phyloP scores from a whole-genome alignment of 1,140 invertebrate species.

The Zaprionus lachaisei region DNA sequence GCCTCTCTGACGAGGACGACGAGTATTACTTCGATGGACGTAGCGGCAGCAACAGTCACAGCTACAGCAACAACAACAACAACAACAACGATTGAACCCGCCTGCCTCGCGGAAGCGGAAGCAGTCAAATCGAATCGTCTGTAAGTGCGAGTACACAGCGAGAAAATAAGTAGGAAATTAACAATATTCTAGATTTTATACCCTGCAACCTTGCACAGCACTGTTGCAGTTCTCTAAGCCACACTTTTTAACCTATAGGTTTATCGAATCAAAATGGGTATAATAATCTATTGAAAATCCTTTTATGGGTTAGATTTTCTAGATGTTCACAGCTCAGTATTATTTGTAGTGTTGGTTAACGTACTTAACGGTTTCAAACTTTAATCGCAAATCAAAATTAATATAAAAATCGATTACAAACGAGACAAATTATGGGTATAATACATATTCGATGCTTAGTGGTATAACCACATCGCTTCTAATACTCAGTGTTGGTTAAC shows the following conservation, averaged over 20 bases:
- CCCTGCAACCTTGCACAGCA: no score
- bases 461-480: no score
- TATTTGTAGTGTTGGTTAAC: no score
- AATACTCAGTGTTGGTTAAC: neutral
- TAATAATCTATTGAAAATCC: no score
- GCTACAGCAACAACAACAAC: slow-evolving; percentile 53
- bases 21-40: slow-evolving; percentile 83
- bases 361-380: no score
- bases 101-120: slow-evolving; percentile 65
- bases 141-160: slow-evolving; percentile 49
- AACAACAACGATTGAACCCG: slow-evolving; percentile 69
- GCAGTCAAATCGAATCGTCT: slow-evolving; percentile 76
- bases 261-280: no score
- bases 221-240: no score
- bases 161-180: neutral
- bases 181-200: neutral
- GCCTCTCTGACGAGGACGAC: slow-evolving; percentile 78
- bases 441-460: no score
- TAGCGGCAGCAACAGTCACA: slow-evolving; percentile 47
- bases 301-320: no score
- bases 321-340: no score
- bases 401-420: neutral
- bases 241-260: no score
- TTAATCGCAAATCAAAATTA: neutral
- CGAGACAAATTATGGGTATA: no score